Percentiles rank a stretch among this genome's conserved stretches.
These are phyloP conservation scores for Platalea minor DNA, from an alignment of 2,797 vertebrate genomes.

Conservation along the genomic window DNA sequence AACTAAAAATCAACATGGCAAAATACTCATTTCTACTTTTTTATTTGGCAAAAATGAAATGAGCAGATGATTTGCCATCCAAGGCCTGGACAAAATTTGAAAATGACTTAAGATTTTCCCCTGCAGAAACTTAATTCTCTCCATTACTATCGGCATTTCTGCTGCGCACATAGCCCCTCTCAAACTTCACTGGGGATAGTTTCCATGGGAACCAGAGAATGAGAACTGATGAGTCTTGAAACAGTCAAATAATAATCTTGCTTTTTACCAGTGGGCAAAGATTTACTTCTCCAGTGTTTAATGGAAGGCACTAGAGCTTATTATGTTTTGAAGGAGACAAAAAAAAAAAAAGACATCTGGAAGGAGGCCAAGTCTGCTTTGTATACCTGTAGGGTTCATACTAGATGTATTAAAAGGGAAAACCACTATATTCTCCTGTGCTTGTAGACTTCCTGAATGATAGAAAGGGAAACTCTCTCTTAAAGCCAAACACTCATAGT, in stretches of 20 bases:
- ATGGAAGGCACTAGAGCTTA: constrained; percentile 29
- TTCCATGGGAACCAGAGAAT: constrained; percentile 75
- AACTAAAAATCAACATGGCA: neutral
- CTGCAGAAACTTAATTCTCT: constrained; percentile 49
- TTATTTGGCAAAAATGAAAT: constrained; percentile 2
- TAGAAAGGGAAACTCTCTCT: neutral
- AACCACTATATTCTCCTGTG: neutral
- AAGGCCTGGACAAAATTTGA: constrained; percentile 27
- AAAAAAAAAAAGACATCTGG: neutral
- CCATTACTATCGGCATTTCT: constrained; percentile 53
- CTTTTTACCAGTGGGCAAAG: constrained; percentile 61
- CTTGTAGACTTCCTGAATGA: neutral
- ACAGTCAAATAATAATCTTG: constrained; percentile 66
- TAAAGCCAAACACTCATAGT: neutral
- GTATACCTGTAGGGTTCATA: neutral
- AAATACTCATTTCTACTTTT: neutral
- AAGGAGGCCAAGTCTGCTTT: neutral
- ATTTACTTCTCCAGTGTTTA: constrained; percentile 41
- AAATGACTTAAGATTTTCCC: constrained; percentile 32
- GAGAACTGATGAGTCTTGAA: constrained; percentile 65
- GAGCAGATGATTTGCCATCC: constrained; percentile 8
- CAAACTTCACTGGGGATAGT: constrained; percentile 64
- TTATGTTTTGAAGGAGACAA: neutral
- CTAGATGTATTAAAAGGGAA: neutral
- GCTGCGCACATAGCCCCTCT: constrained; percentile 44